phyloP scores from a whole-genome alignment of 1,140 invertebrate species.

The Laupala kohalensis region DNA sequence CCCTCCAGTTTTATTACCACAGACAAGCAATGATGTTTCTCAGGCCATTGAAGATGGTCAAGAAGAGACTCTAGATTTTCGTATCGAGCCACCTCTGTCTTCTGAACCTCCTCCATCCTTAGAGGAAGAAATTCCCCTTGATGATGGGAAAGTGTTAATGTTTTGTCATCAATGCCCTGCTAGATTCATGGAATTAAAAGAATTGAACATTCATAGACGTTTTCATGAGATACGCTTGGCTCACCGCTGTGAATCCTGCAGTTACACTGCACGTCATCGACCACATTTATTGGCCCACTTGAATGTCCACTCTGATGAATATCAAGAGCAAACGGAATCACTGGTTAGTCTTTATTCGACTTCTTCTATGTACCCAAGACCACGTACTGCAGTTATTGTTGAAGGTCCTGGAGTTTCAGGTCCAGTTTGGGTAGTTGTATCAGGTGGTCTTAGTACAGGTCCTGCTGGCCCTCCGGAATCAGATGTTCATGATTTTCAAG shows the following conservation, averaged over 20 bases:
- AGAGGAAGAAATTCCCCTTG: background rate
- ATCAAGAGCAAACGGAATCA: slow-evolving; percentile 54
- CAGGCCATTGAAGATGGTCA: slow-evolving; percentile 12
- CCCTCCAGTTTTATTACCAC: too few relatives aligned
- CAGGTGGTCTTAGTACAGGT: background rate
- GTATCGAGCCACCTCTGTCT: slow-evolving; percentile 20
- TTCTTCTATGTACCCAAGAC: slow-evolving; percentile 45
- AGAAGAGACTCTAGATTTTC: slow-evolving; percentile 18
- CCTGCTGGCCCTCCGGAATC: background rate
- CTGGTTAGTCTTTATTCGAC: slow-evolving; percentile 50
- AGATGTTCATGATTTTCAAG: background rate
- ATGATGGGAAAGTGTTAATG: slow-evolving; percentile 29
- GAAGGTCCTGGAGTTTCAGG: slow-evolving; percentile 2
- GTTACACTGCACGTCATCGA: slow-evolving; percentile 59
- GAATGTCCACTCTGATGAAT: slow-evolving; percentile 66
- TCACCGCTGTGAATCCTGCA: slow-evolving; percentile 59
- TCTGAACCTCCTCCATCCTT: slow-evolving; percentile 17
- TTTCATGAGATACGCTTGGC: slow-evolving; percentile 49
- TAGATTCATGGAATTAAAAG: slow-evolving; percentile 47
- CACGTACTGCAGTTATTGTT: slow-evolving; percentile 32
- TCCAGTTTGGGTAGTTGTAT: slow-evolving; percentile 12
- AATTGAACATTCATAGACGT: slow-evolving; percentile 49
- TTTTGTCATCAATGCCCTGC: slow-evolving; percentile 64
- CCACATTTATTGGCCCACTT: slow-evolving; percentile 56
- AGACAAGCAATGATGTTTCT: background rate